Base-by-base conservation (phyloP, 2,113 vertebrate genomes). In the Indri indri region DNA sequence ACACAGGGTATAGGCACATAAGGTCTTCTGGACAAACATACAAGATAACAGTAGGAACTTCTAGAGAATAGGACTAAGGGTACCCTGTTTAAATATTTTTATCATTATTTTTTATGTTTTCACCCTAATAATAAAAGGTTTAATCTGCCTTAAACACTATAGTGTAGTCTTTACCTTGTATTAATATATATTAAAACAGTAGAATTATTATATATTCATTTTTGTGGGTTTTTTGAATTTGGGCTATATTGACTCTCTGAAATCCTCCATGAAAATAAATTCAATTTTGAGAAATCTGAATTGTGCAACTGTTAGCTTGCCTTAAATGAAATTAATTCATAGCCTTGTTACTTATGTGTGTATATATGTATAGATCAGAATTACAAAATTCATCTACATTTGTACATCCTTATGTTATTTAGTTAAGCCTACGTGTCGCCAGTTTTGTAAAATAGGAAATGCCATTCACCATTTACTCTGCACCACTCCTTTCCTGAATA, bases 401-500 rank as follows among this genome's bases (percentile, higher is more conserved):
- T 84, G 47, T 85, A 77, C 59, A 93, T 94, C 65, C 90, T 94
- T 73, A 37, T 74, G 0, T 88, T 88, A 61, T 68, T 90, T 34
- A 4, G 88, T 42, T 94, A 93, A 93, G 57, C 18, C 61, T 91
- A 70, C 84, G 30, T 14, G 70, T 42, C 97, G 98, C 98, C 98
- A 98, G 97, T n/a, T 96, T 93, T 95, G 90, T 70, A 95, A 97
- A 97, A 93, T 98, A 98, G 98, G 99, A 99, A 99, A 99, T 98
- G 97, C 98, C 98, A 98, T 98, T 98, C 94, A 81, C 92, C 32
- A 50, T 18, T 37, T 2, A 18, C 74, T 92, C 97, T 63, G 96
- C 76, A 95, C 98, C 98, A 98, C 98, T 98, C 98, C 98, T 99
- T 98, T 99, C 98, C 98, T 98, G 98, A 93, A 83, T 3, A 1